Percentiles rank a stretch among this genome's conserved stretches.
Conservation (phyloP, 2,888 invertebrate genomes). For the Agrilus mali region DNA sequence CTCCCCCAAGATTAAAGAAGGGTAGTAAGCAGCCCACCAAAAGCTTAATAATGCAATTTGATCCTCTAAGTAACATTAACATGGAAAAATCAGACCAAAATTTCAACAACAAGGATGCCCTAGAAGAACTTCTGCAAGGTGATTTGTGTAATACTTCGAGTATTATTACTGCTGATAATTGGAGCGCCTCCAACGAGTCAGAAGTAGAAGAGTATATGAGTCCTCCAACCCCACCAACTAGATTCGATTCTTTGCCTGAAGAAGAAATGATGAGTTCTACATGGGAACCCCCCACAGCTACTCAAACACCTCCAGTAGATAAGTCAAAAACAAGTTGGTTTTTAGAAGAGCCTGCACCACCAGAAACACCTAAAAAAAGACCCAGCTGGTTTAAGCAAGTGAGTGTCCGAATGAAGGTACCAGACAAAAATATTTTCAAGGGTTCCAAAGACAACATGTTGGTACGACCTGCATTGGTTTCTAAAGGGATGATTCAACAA, state of each 20-base stretch:
- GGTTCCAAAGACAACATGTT: constrained; percentile 27
- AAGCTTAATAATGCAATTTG: constrained; percentile 63
- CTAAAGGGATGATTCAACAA: constrained; percentile 39
- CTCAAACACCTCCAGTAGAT: constrained; percentile 2
- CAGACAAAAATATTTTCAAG: constrained; percentile 34
- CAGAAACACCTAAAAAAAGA: constrained; percentile 25
- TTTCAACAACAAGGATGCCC: constrained; percentile 48
- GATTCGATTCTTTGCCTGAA: constrained; percentile 50
- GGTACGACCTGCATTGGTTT: constrained; percentile 39
- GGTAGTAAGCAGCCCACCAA: constrained; percentile 28
- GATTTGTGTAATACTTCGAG: constrained; percentile 53
- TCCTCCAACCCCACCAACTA: constrained; percentile 49
- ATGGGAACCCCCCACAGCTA: constrained; percentile 4
- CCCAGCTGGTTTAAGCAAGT: constrained; percentile 31
- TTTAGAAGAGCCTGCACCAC: constrained; percentile 12
- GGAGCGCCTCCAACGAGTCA: constrained; percentile 38
- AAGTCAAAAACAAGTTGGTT: constrained; percentile 26
- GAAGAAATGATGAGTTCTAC: constrained; percentile 25
- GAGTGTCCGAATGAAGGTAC: constrained; percentile 37
- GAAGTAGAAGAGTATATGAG: constrained; percentile 38
- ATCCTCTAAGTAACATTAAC: constrained; percentile 38
- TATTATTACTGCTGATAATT: constrained; percentile 31
- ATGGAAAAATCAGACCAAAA: constrained; percentile 19
- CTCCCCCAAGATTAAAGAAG: constrained; percentile 12
- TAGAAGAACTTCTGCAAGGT: constrained; percentile 55